Evolutionary conservation across 2,797 vertebrate genomes (phyloP).

Genomic region (Helicolenus hilgendorfi): DNA sequence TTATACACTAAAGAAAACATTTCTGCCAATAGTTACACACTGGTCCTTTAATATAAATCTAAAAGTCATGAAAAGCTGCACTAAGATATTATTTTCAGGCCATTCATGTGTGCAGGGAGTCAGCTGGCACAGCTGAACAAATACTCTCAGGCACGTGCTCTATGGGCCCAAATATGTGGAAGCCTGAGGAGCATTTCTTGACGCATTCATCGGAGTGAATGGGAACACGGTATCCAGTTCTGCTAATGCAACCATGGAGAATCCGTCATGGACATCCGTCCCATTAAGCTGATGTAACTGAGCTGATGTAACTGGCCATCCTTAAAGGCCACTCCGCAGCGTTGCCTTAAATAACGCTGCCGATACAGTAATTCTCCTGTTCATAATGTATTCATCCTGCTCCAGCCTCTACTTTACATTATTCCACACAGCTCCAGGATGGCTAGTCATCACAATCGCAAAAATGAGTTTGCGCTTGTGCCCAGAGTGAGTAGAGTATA

Average conservation of each 20-base stretch:
- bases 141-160: background rate
- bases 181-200: background rate
- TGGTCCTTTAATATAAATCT: background rate
- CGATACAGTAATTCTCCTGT: background rate
- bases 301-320: slow-evolving; percentile 30
- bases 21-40: no score
- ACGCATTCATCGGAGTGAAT: background rate
- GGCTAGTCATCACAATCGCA: background rate
- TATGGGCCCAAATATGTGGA: background rate
- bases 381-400: slow-evolving; percentile 4
- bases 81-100: background rate
- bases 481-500: slow-evolving; percentile 19
- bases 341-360: slow-evolving; percentile 12
- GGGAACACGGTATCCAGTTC: background rate
- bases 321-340: slow-evolving; percentile 16
- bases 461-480: background rate
- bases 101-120: background rate
- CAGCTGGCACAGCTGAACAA: background rate
- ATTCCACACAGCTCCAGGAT: background rate
- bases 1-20: no score
- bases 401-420: background rate
- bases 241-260: background rate
- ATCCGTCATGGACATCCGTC: background rate
- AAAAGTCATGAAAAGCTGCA: background rate
- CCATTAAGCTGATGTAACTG: slow-evolving; percentile 43